A percentile compares a stretch with the other conserved stretches of the same genome.
Conservation (phyloP, 2,113 vertebrate genomes). For the Anser cygnoides region DNA sequence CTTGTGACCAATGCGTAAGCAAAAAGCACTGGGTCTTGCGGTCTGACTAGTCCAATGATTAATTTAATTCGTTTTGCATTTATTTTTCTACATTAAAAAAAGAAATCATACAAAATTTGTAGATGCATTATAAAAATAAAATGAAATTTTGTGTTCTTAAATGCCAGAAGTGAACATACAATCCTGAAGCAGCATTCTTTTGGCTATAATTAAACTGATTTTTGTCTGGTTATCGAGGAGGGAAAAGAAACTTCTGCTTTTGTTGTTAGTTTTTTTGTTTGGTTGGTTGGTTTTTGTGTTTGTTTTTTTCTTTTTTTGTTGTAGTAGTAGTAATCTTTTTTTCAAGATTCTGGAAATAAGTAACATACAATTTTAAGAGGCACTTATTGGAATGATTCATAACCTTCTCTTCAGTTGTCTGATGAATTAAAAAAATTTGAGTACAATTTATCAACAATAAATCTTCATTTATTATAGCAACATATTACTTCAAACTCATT, state of each 20-base stretch:
- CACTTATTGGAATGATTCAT: constrained; percentile 77
- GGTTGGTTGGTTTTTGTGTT: too few relatives aligned
- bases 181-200: constrained; percentile 13
- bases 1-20: background rate
- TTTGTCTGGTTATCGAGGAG: constrained; percentile 6
- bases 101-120: background rate
- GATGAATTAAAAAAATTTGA: constrained; percentile 45
- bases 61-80: background rate
- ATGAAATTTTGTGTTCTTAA: background rate
- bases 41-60: constrained; percentile 7
- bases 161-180: background rate
- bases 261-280: too few relatives aligned
- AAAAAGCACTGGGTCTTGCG: background rate
- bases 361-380: constrained; percentile 87
- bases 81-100: constrained; percentile 5
- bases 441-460: constrained; percentile 72
- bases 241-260: constrained; percentile 2
- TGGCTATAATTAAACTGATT: background rate
- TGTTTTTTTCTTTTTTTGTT: background rate
- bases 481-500: constrained; percentile 83
- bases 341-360: constrained; percentile 82
- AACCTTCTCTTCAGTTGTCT: constrained; percentile 63
- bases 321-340: background rate
- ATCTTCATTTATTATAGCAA: constrained; percentile 62
- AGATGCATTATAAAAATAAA: constrained; percentile 13